Base-by-base conservation (phyloP, 92 coral and sea anemone genomes). In the Parazoanthus darwini region DNA sequence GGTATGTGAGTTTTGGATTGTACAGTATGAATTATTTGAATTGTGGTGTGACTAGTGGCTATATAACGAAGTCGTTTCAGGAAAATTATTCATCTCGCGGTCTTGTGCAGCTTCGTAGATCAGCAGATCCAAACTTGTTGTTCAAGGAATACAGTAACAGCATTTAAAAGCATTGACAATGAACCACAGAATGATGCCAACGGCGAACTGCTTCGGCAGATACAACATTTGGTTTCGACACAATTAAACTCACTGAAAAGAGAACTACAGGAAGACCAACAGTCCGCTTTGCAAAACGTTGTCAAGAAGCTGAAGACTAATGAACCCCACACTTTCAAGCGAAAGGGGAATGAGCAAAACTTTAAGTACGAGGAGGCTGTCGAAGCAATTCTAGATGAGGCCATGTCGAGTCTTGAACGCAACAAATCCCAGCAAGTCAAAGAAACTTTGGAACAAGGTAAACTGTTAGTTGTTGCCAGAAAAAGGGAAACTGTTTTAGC, bases 311-410 rank as follows among this genome's bases (percentile, higher is more conserved):
- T 80, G 68, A 80, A 80, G 67, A 35, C 38, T 20, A 33, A 51
- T 1, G 72, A 56, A 33, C 10, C 39, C 11, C 72, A 33, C 10
- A 33, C 37, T 15, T 80, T 80, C 84, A 80, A 51, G 68, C 8
- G 48, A 50, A 80, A 56, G 29, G 84, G 71, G 68, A 56, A 80
- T 36, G 84, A 80, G 16, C 84, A 51, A 15, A 80, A 80, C 56
- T 80, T 50, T 25, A 54, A 58, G 68, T 72, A 80, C 48, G 72
- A 8, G 72, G 72, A 80, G 67, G 25, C 13, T 50, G 84, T 80
- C 25, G 42, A 80, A 33, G 84, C 84, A 33, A 72, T 56, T 16
- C 67, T 80, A 16, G 43, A 79, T 29, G 39, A 79, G 42, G 68
- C 65, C 66, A 54, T 15, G 65, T 6, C 59, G 33, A 50, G 18